Base-by-base conservation (phyloP, 1,140 invertebrate genomes). In the Anastrepha obliqua region DNA sequence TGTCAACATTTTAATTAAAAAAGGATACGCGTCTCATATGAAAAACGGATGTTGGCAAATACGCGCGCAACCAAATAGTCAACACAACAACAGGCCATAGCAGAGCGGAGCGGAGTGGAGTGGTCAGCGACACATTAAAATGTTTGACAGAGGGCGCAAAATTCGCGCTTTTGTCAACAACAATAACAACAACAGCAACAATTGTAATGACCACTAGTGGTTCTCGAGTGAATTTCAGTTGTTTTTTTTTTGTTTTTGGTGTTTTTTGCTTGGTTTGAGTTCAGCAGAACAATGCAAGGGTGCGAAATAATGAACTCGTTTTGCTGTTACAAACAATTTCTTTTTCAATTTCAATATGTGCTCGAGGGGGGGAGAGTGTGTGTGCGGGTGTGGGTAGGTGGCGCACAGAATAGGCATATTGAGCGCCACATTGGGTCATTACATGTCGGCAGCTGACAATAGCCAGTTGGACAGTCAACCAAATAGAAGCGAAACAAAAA, bases 1-100 rank as follows among this genome's bases (percentile, higher is more conserved):
- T 93, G 92, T 93, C 92, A 93, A 93, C 91, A 92, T 93, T 93
- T 93, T 93, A 93, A 93, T 93, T 93, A 93, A 93, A 93, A 93
- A 93, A 93, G 92, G 92, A 92, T 92, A 90, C 91, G 91, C 88
- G 86, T 88, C 88, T 88, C 88, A 87, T 85, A 65, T 62, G 62
- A 47, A 81, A 65, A 85, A 87, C 85, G 85, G 85, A 59, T 86
- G 85, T 62, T 86, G 29, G 85, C 85, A 86, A 86, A 86, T 86
- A 86, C 85, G 55, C 59, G 55, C 20, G 85, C 42, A 62, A 44
- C 85, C 20, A 42, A 62, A 81, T n/a, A 55, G 74, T 51, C 47
- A 58, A 81, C 44, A 74, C 44, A 74, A 29, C 60, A 62, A 81
- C 44, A 11, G 74, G 47, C 15, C 47, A 39, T 11, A n/a, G 17